These are phyloP conservation scores for Cryptops parisi DNA, from an alignment of 2,888 invertebrate genomes.

Conservation along the genomic window DNA sequence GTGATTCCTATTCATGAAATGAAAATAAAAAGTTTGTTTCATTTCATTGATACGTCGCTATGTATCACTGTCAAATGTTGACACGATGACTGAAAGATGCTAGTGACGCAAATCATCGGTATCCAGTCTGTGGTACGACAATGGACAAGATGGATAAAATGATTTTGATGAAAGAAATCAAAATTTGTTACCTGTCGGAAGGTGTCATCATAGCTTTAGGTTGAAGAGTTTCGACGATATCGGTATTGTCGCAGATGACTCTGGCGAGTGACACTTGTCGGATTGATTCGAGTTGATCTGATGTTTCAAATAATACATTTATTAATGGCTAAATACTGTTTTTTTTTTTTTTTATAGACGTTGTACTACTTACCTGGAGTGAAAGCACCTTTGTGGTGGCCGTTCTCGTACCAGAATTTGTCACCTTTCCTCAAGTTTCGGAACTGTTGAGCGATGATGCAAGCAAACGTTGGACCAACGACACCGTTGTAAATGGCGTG, in stretches of 20 bases:
- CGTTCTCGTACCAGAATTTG: slow-evolving; percentile 29
- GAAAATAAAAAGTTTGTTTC: background rate
- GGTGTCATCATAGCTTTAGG: slow-evolving; percentile 21
- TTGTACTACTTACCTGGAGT: slow-evolving; percentile 20
- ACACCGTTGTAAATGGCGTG: slow-evolving; percentile 25
- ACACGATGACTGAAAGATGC: no score
- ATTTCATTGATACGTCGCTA: no score
- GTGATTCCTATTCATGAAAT: background rate
- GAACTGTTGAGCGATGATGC: slow-evolving; percentile 28
- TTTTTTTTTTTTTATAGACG: background rate
- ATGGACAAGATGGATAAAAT: background rate
- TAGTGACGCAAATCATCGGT: no score
- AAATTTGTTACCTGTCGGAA: background rate
- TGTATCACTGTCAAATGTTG: no score
- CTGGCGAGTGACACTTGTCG: slow-evolving; percentile 64
- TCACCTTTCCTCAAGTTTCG: slow-evolving; percentile 26
- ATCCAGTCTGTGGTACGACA: background rate
- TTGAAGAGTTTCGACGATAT: slow-evolving; percentile 78
- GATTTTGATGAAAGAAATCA: background rate
- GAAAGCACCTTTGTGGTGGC: slow-evolving; percentile 22
- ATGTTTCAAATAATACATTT: background rate
- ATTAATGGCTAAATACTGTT: background rate
- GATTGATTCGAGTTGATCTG: slow-evolving; percentile 66
- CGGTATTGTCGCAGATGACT: slow-evolving; percentile 81
- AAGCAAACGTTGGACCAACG: slow-evolving; percentile 29